Base-by-base conservation (phyloP, 2,888 invertebrate species). In the Drosophila antonietae region DNA sequence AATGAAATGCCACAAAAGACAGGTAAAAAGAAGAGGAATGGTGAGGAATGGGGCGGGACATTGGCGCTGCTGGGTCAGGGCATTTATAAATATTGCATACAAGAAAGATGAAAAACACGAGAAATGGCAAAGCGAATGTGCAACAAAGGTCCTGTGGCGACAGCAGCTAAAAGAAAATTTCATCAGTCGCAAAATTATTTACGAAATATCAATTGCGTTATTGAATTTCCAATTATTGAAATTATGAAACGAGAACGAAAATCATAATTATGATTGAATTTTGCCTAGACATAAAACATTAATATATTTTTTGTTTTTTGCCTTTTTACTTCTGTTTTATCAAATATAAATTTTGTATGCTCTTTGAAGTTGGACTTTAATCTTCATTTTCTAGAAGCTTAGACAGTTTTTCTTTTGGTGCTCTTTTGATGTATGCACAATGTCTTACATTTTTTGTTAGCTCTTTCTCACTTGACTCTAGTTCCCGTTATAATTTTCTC, bases 21-120 rank as follows among this genome's bases (percentile, higher is more conserved):
- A 49, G 57, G 57, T 23, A 47, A 10, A 8, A 43, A 35, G 67
- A 12, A 18, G 43, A 18, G 53, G 28, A 14, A 44, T 12, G 20
- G 18, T 15, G 35, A 14, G 33, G 44, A 8, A 15, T 1, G n/a
- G 12, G 41, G 47, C 15, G 20, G 2, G 28, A 5, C 39, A 7
- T 28, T 28, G 20, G 41, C 39, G 39, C 37, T 59, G 39, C 53
- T 59, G 56, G 49, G 49, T 49, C n/a, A 49, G 31, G 44, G 68
- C 70, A 67, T 73, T 80, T 75, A 81, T 77, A 74, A 84, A 84
- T 84, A 84, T 84, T 84, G 88, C 82, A 84, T 76, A 56, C 68
- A 64, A 58, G 47, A 53, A 58, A 68, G 63, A 73, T 68, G 58
- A 67, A 67, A 71, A 70, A 51, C 57, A 61, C 37, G 49, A 73